Evolutionary conservation across 2,888 invertebrate genomes (phyloP).

Genomic region (Chloromyia formosa): DNA sequence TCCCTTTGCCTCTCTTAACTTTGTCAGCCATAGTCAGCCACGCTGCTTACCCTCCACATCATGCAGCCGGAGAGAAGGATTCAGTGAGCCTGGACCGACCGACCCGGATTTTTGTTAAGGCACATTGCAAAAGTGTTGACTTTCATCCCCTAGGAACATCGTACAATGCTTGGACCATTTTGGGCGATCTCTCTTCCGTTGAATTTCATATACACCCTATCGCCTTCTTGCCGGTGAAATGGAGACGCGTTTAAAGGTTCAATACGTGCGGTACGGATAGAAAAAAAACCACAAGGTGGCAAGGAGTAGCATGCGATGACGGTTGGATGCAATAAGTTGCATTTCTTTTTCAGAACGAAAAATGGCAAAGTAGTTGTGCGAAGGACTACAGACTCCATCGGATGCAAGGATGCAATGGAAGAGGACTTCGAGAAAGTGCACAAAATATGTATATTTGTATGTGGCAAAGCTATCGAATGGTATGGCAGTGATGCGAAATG

Average conservation of each 20-base stretch:
- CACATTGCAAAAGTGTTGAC: constrained; percentile 36
- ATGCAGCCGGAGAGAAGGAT: neutral
- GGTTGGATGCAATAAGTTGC: constrained; percentile 48
- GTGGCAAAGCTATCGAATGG: constrained; percentile 23
- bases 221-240: constrained; percentile 3
- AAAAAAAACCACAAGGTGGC: too few relatives aligned
- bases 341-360: constrained; percentile 45
- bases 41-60: too few relatives aligned
- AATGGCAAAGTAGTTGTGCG: constrained; percentile 23
- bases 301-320: neutral
- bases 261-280: constrained; percentile 12
- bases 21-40: too few relatives aligned
- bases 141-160: constrained; percentile 14
- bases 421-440: constrained; percentile 43
- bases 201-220: constrained; percentile 30
- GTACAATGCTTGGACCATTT: constrained; percentile 36
- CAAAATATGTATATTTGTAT: too few relatives aligned
- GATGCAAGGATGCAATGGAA: constrained; percentile 5
- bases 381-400: neutral
- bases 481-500: constrained; percentile 27
- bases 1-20: neutral
- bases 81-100: constrained; percentile 16
- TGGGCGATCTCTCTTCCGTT: constrained; percentile 27
- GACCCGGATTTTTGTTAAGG: constrained; percentile 35
- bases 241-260: constrained; percentile 15